Evolutionary conservation across 2,888 invertebrate species (phyloP), one percentile per base, ranked within the genome.

Genomic region (Halocaridina rubra): DNA sequence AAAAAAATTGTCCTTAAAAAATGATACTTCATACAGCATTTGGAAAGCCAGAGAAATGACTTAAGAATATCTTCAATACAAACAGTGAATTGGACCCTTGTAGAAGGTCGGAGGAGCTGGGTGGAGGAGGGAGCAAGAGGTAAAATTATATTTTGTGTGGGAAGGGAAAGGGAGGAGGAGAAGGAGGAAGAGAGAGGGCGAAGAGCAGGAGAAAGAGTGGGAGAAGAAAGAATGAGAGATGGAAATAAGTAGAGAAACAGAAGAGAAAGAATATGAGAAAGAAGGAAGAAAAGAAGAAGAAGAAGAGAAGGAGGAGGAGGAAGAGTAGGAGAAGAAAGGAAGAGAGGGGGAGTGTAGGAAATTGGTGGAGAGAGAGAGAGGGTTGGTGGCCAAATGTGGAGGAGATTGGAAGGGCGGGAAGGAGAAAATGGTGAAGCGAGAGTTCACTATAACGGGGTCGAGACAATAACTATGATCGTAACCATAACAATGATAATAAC

Each of bases 401-500:
- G 3, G 64, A 22, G 24, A 2, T 24, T 1, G 29, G 29, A 16
- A 5, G 19, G 67, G 7, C 29, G 27, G 57, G n/a, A 32, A 22
- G 32, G 39, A 46, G 27, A 69, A 29, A 19, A n/a, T 74, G 81
- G 81, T 46, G 72, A 80, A 32, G 69, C 29, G 30, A 30, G 81
- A 33, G 81, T 75, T 81, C 29, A 76, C 53, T 81, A 75, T 75
- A 81, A 39, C 81, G 81, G 81, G 81, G 81, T 81, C 81, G 71
- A 39, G 81, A 75, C 81, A 81, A 81, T 81, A 81, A 81, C 81
- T 81, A 81, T 81, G 71, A 81, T 81, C 75, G 75, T 81, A 81
- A 81, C 81, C 75, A 81, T 81, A 81, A 81, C 81, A 81, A 81
- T 81, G 81, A 81, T 81, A 81, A 81, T 81, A 81, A 81, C 76